Conservation (phyloP, 2,113 vertebrate genomes). For the Myxocyprinus asiaticus region DNA sequence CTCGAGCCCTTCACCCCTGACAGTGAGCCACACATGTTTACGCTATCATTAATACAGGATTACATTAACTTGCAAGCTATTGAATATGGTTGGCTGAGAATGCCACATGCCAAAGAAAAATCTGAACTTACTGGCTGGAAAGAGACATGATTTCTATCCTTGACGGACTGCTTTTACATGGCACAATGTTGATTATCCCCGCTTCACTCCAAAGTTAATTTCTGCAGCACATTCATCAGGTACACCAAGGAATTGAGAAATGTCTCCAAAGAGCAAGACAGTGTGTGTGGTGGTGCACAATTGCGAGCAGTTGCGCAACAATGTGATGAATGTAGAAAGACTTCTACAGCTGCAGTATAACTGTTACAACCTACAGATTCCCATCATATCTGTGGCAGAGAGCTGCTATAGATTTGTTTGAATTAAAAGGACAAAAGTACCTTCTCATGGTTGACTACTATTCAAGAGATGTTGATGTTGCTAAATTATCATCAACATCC, state of each 20-base stretch:
- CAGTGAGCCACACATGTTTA: too few relatives aligned
- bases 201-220: neutral
- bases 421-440: neutral
- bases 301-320: neutral
- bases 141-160: too few relatives aligned
- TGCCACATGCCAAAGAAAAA: neutral
- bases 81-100: neutral
- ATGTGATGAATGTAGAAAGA: neutral
- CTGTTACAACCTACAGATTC: neutral
- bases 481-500: neutral
- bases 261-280: neutral
- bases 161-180: neutral
- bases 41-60: too few relatives aligned
- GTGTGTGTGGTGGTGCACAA: neutral
- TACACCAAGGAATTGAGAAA: neutral
- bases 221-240: neutral
- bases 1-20: too few relatives aligned
- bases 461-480: neutral
- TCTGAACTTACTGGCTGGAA: constrained; percentile 1
- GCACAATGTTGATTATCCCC: constrained; percentile 2
- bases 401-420: neutral
- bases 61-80: too few relatives aligned
- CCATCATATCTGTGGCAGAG: neutral
- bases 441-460: neutral
- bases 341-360: neutral